These are phyloP conservation scores for Castor canadensis DNA, from an alignment of 2,113 vertebrate genomes.

Conservation along the genomic window DNA sequence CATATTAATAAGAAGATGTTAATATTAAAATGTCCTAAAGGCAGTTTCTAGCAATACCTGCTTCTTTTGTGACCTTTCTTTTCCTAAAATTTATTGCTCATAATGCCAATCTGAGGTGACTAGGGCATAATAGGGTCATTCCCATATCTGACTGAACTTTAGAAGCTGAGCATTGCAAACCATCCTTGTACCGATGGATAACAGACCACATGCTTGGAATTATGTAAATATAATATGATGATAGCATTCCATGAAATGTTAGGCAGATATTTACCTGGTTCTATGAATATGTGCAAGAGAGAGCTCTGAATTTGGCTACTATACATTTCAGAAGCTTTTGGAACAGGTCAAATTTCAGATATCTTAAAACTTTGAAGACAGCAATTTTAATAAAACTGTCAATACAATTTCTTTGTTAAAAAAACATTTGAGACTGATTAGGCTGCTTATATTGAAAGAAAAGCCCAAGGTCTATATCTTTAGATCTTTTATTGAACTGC, in stretches of 20 bases:
- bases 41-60: neutral
- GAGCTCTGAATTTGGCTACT: constrained; percentile 73
- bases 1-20: constrained; percentile 42
- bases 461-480: constrained; percentile 82
- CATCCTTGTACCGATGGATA: neutral
- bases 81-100: neutral
- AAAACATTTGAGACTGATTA: constrained; percentile 87
- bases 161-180: neutral
- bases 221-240: constrained; percentile 41
- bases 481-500: constrained; percentile 85
- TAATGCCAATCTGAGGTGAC: neutral
- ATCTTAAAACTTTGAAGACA: constrained; percentile 84
- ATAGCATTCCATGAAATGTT: constrained; percentile 63
- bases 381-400: constrained; percentile 86
- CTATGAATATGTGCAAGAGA: constrained; percentile 71
- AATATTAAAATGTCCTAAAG: constrained; percentile 46
- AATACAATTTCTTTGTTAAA: constrained; percentile 85
- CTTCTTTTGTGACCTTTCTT: constrained; percentile 22
- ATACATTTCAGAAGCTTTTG: constrained; percentile 76
- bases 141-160: neutral
- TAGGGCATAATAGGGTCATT: neutral
- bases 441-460: constrained; percentile 82
- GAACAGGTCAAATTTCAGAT: constrained; percentile 77
- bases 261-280: constrained; percentile 70
- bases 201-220: constrained; percentile 5